phyloP scores from a whole-genome alignment of 2,888 invertebrate species.

The Drosophila affinis region DNA sequence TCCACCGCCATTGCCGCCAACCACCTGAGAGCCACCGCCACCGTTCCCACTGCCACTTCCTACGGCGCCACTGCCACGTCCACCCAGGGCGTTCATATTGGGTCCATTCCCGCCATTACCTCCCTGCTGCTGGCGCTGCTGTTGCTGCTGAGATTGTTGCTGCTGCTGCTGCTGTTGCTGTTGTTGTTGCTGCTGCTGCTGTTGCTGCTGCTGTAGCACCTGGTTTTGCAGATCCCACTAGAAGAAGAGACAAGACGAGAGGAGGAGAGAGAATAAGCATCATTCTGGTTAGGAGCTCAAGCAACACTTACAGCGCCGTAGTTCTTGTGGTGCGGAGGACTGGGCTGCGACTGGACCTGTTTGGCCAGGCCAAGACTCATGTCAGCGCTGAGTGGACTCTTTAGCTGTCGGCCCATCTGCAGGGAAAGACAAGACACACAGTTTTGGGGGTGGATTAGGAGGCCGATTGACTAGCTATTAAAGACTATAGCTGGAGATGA shows the following conservation, averaged over 20 bases:
- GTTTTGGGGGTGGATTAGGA: not conserved
- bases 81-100: slow-evolving; percentile 71
- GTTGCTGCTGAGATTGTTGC: slow-evolving; percentile 68
- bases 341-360: slow-evolving; percentile 84
- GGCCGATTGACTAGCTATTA: not conserved
- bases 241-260: not conserved
- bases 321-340: slow-evolving; percentile 84
- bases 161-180: slow-evolving; percentile 67
- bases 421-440: slow-evolving; percentile 10
- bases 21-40: slow-evolving; percentile 60
- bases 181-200: slow-evolving; percentile 80
- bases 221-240: slow-evolving; percentile 83
- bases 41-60: slow-evolving; percentile 54
- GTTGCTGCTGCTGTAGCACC: slow-evolving; percentile 84
- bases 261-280: not conserved
- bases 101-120: slow-evolving; percentile 64
- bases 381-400: slow-evolving; percentile 83
- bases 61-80: slow-evolving; percentile 59
- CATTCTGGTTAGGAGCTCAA: not conserved
- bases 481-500: not conserved
- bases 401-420: slow-evolving; percentile 83
- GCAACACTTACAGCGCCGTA: slow-evolving; percentile 82
- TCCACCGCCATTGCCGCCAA: slow-evolving; percentile 35
- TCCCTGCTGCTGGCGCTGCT: slow-evolving; percentile 66
- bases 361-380: slow-evolving; percentile 83